Percentiles rank a stretch among this genome's conserved stretches.
Conservation (phyloP, 2,113 vertebrate genomes). For the Microtus montanus region DNA sequence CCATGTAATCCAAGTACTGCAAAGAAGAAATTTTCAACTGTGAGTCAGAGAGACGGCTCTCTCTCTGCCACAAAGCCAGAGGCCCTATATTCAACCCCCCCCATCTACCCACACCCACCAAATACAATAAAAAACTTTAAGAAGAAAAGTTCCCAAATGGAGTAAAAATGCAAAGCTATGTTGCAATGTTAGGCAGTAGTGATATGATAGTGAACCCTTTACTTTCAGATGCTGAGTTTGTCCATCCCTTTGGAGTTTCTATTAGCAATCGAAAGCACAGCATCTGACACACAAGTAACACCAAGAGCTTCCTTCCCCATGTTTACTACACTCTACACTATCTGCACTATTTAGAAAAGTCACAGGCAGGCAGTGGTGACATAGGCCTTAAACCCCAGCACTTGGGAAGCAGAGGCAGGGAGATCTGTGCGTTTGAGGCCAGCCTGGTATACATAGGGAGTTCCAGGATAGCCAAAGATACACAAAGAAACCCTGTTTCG, state of each 20-base stretch:
- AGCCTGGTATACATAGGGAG: not conserved
- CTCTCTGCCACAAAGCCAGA: not conserved
- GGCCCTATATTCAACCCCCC: not conserved
- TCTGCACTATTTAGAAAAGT: not conserved
- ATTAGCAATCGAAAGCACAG: slow-evolving; percentile 31
- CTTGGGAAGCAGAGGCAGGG: too few relatives aligned
- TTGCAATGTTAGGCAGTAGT: not conserved
- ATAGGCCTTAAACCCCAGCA: too few relatives aligned
- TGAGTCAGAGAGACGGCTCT: not conserved
- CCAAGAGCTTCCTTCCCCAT: not conserved
- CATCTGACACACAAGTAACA: not conserved
- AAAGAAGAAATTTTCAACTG: not conserved
- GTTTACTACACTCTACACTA: not conserved
- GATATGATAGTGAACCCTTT: not conserved
- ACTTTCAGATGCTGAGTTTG: not conserved
- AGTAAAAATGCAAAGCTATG: slow-evolving; percentile 22
- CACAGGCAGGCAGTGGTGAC: not conserved
- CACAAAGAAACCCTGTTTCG: not conserved
- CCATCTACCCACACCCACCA: not conserved
- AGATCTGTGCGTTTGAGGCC: too few relatives aligned
- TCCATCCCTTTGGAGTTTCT: not conserved
- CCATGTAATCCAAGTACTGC: not conserved
- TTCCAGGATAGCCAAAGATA: too few relatives aligned
- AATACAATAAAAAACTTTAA: not conserved
- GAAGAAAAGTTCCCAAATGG: not conserved